Conservation (phyloP, 1,140 invertebrate genomes). For the Leptinotarsa texana region DNA sequence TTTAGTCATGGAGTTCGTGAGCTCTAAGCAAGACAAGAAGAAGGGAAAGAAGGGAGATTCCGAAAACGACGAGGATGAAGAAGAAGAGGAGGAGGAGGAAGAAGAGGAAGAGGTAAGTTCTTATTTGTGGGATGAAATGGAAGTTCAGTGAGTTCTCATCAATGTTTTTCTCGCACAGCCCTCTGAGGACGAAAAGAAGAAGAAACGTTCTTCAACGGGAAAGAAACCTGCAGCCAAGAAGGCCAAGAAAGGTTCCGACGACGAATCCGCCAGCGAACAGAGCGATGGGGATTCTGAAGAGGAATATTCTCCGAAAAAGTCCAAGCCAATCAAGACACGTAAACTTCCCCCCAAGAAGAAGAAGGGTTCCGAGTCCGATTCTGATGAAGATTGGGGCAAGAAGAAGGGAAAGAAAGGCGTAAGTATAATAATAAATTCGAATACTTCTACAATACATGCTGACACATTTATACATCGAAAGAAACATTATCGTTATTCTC, state of each 20-base stretch:
- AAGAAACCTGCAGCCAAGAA: conserved; percentile 63
- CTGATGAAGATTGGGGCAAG: conserved; percentile 78
- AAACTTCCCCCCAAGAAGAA: conserved; percentile 64
- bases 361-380: conserved; percentile 75
- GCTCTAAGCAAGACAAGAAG: conserved; percentile 62
- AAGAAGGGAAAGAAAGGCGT: conserved; percentile 59
- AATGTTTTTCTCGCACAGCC: conserved; percentile 45
- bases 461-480: background rate
- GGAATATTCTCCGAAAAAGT: conserved; percentile 69
- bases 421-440: conserved; percentile 30
- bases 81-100: conserved; percentile 65
- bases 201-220: conserved; percentile 60
- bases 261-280: conserved; percentile 64
- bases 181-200: conserved; percentile 64
- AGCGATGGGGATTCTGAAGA: conserved; percentile 69
- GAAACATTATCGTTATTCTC: too few species aligned
- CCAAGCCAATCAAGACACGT: conserved; percentile 56
- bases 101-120: conserved; percentile 58
- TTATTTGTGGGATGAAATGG: background rate
- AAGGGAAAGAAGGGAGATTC: conserved; percentile 61
- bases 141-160: too few species aligned
- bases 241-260: conserved; percentile 64
- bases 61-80: conserved; percentile 63
- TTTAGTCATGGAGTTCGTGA: conserved; percentile 77
- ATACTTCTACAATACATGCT: background rate